phyloP scores from a whole-genome alignment of 2,113 vertebrate genomes.

The Empidonax traillii region DNA sequence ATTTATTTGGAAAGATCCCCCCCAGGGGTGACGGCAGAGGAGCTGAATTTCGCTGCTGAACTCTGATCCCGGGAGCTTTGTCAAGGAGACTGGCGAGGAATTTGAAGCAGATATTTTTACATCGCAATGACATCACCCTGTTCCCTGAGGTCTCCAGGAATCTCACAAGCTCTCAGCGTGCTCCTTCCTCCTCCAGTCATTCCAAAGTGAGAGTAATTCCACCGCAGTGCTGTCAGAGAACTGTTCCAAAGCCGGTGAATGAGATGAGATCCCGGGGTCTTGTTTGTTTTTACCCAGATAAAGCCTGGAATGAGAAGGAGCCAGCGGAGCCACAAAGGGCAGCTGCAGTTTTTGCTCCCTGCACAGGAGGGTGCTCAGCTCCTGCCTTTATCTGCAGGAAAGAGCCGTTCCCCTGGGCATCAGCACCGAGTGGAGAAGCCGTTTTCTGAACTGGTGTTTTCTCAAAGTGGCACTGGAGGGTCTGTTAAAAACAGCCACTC shows the following conservation, averaged over 20 bases:
- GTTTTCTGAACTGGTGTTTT: background rate
- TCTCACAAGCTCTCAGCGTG: background rate
- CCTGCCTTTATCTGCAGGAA: slow-evolving; percentile 1
- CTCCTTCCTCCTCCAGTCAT: background rate
- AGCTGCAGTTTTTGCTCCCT: slow-evolving; percentile 59
- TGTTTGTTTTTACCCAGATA: background rate
- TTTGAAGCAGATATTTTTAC: slow-evolving; percentile 30
- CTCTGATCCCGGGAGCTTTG: background rate
- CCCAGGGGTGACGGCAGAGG: background rate
- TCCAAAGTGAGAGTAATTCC: background rate
- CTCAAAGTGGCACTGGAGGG: background rate
- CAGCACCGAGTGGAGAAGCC: background rate
- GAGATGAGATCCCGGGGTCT: background rate
- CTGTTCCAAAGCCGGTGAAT: background rate
- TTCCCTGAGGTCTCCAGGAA: slow-evolving; percentile 36
- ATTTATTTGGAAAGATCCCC: background rate
- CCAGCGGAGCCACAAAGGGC: background rate
- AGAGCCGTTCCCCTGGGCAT: background rate
- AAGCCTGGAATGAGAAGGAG: background rate
- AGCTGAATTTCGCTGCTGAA: background rate
- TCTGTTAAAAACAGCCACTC: background rate
- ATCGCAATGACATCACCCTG: slow-evolving; percentile 29
- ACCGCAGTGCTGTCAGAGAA: background rate
- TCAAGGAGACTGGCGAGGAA: background rate
- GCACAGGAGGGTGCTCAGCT: slow-evolving; percentile 66